These are phyloP conservation scores for Rhynchotus rufescens DNA, from an alignment of 2,797 vertebrate species.

Conservation along the genomic window DNA sequence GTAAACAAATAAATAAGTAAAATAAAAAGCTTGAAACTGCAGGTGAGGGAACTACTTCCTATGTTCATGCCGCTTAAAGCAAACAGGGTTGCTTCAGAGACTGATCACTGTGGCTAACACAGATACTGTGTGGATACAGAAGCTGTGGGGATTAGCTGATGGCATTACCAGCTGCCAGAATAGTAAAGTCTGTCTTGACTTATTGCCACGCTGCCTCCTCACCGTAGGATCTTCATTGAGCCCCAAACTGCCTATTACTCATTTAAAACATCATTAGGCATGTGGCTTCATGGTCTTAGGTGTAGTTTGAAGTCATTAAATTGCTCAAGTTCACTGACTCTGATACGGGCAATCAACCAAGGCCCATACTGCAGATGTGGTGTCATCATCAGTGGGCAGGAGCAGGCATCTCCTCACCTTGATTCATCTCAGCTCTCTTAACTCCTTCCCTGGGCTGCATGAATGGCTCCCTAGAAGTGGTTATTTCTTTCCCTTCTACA, in stretches of 20 bases:
- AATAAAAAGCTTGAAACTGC: neutral
- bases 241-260: neutral
- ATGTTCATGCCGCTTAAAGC: neutral
- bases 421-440: neutral
- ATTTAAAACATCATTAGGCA: neutral
- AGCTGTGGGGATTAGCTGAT: neutral
- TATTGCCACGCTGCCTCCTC: neutral
- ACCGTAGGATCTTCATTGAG: neutral
- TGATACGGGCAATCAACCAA: neutral
- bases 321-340: neutral
- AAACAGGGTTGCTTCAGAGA: neutral
- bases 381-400: neutral
- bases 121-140: neutral
- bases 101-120: neutral
- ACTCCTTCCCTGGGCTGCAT: neutral
- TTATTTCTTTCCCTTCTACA: neutral
- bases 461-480: neutral
- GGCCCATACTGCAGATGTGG: fast-evolving
- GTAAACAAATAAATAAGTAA: no score
- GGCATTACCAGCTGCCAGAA: neutral
- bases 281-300: neutral
- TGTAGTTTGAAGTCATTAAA: neutral
- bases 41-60: neutral
- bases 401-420: neutral
- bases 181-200: neutral